These are phyloP conservation scores for Lysiphlebus fabarum DNA, from an alignment of 1,140 invertebrate species.

Conservation along the genomic window DNA sequence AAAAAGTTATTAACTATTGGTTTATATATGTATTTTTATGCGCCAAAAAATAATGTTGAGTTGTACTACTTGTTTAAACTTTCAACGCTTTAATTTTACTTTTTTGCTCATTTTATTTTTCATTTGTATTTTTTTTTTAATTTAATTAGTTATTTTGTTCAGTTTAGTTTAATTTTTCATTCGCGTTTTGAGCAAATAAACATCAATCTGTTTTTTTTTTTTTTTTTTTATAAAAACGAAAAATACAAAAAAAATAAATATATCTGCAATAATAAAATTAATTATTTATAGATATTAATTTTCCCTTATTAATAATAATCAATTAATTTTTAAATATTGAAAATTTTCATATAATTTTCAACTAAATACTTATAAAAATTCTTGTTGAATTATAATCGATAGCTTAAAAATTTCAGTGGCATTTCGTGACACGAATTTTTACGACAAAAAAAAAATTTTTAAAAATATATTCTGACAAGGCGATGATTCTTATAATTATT, in stretches of 20 bases:
- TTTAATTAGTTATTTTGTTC: background rate
- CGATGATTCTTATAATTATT: conserved; percentile 38
- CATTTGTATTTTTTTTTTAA: background rate
- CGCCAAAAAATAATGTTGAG: no score
- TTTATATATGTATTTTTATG: no score
- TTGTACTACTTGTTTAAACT: no score
- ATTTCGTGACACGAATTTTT: conserved; percentile 23
- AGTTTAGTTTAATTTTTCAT: background rate
- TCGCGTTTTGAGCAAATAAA: conserved; percentile 3
- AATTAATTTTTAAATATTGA: background rate
- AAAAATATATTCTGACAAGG: background rate
- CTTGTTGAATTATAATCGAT: background rate
- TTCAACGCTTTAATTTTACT: background rate
- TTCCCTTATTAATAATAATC: no score
- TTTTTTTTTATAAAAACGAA: no score
- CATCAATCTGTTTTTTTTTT: no score
- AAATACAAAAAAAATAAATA: no score
- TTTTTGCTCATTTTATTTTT: background rate
- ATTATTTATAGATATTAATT: no score
- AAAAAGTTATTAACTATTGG: conserved; percentile 16
- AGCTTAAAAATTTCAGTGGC: conserved; percentile 1
- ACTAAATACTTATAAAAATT: background rate
- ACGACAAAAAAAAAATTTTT: background rate
- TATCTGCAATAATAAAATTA: no score
- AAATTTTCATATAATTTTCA: background rate